These are phyloP conservation scores for Tethea ocularis DNA, from an alignment of 2,888 invertebrate genomes.

Conservation along the genomic window DNA sequence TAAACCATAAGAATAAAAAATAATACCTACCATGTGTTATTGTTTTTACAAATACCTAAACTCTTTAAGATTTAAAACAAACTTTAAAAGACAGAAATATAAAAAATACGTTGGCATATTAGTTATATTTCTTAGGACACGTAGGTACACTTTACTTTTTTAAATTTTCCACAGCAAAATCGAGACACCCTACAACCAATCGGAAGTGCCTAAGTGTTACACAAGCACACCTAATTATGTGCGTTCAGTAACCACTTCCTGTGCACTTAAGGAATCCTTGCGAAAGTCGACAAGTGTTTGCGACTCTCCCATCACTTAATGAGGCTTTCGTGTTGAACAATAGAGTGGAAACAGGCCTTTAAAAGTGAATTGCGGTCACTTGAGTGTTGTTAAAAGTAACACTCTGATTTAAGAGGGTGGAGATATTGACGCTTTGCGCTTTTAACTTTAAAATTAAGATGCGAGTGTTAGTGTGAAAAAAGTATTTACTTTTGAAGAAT, in stretches of 20 bases:
- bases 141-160: too few species aligned
- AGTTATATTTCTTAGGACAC: too few species aligned
- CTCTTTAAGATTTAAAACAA: too few species aligned
- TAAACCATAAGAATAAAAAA: too few species aligned
- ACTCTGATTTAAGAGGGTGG: not conserved
- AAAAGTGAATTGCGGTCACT: slow-evolving; percentile 21
- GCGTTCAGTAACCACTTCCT: slow-evolving; percentile 66
- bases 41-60: too few species aligned
- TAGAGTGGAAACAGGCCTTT: slow-evolving; percentile 14
- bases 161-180: not conserved
- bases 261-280: slow-evolving; percentile 53
- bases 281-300: slow-evolving; percentile 29
- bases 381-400: slow-evolving; percentile 11
- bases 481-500: not conserved
- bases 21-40: too few species aligned
- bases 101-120: too few species aligned
- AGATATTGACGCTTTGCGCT: not conserved
- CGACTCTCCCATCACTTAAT: slow-evolving; percentile 44
- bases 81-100: too few species aligned
- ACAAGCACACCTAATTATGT: slow-evolving; percentile 71
- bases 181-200: slow-evolving; percentile 51
- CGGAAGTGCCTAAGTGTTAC: slow-evolving; percentile 72
- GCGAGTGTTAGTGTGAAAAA: not conserved
- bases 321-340: slow-evolving; percentile 49
- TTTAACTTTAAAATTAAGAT: not conserved